These are phyloP conservation scores for Chelmon rostratus DNA, from an alignment of 2,797 vertebrate genomes.

Conservation along the genomic window DNA sequence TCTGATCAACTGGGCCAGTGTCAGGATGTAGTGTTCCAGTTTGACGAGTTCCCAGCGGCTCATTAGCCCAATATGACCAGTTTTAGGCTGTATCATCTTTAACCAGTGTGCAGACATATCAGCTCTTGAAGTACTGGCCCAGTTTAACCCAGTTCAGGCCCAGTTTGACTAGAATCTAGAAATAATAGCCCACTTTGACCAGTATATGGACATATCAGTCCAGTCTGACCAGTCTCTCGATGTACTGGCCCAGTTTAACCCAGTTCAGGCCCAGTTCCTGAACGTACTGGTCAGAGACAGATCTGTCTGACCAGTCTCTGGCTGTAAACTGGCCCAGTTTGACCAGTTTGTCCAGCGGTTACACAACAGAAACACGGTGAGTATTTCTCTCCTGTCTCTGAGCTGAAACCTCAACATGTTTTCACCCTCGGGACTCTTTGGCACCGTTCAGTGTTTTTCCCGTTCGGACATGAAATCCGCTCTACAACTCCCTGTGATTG, in stretches of 20 bases:
- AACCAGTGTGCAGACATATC: too few relatives aligned
- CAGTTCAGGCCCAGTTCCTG: neutral
- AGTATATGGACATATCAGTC: too few relatives aligned
- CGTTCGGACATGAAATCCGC: neutral
- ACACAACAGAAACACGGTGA: neutral
- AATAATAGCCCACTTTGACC: neutral
- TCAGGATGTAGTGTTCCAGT: neutral
- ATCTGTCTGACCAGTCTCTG: neutral
- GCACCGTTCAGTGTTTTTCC: neutral
- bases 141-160: too few relatives aligned
- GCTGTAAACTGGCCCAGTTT: neutral
- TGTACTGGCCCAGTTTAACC: too few relatives aligned
- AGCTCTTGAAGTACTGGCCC: too few relatives aligned
- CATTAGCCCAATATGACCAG: neutral
- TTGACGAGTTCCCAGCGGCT: too few relatives aligned
- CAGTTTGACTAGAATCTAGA: too few relatives aligned
- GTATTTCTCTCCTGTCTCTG: neutral
- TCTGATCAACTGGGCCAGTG: neutral
- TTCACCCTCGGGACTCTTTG: conserved; percentile 4
- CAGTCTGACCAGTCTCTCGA: too few relatives aligned
- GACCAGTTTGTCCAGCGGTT: neutral
- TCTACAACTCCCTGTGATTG: neutral
- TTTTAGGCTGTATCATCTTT: neutral
- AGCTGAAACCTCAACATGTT: neutral
- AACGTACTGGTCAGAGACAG: neutral